Evolutionary conservation across 2,797 vertebrate species (phyloP).

Genomic region (Eulemur mongoz): DNA sequence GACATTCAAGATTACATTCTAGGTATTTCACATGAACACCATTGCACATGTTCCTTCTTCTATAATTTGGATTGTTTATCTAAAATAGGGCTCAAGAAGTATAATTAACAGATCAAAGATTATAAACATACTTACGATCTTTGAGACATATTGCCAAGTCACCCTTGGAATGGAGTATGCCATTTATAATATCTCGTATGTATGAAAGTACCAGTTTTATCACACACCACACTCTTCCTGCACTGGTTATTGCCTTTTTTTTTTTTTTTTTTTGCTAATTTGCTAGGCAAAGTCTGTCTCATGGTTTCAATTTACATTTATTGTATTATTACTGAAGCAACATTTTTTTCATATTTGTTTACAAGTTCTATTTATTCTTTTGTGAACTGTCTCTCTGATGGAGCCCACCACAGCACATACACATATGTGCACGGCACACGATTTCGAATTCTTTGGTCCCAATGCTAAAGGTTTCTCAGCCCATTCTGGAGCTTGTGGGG

Average conservation of each 20-base stretch:
- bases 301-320: conserved; percentile 36
- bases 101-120: neutral
- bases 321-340: neutral
- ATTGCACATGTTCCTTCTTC: neutral
- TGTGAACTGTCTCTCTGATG: neutral
- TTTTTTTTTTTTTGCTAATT: neutral
- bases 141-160: neutral
- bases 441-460: neutral
- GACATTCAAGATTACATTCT: neutral
- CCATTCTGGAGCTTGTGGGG: neutral
- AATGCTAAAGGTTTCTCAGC: neutral
- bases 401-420: neutral
- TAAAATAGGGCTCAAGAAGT: neutral
- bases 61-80: neutral
- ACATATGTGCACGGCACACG: too few species aligned
- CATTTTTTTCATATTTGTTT: neutral
- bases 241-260: neutral
- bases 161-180: neutral
- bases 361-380: neutral
- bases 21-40: neutral
- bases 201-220: neutral
- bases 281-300: conserved; percentile 32
- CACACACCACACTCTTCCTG: neutral
- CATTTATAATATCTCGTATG: neutral
- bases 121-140: neutral